phyloP scores from a whole-genome alignment of 1,140 invertebrate species.

The Drosophila navojoa region DNA sequence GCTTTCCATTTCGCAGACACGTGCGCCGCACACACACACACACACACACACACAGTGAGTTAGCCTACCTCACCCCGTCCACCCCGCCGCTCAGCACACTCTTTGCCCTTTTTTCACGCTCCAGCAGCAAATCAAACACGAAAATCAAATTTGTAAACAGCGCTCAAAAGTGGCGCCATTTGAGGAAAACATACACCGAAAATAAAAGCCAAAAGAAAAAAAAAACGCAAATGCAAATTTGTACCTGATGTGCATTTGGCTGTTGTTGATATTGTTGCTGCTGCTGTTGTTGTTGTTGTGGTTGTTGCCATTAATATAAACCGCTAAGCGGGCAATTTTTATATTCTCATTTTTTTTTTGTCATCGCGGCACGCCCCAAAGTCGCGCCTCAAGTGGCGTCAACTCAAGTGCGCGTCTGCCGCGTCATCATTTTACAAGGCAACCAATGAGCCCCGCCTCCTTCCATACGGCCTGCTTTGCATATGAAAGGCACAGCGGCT shows the following conservation, averaged over 20 bases:
- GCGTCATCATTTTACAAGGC: constrained; percentile 40
- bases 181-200: constrained; percentile 32
- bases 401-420: constrained; percentile 48
- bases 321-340: constrained; percentile 72
- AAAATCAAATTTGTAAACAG: constrained; percentile 83
- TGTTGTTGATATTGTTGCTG: constrained; percentile 12
- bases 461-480: constrained; percentile 55
- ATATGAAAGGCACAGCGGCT: constrained; percentile 71
- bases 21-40: constrained; percentile 24
- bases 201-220: constrained; percentile 1
- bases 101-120: constrained; percentile 20
- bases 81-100: neutral
- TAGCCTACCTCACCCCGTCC: neutral
- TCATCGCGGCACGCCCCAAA: constrained; percentile 49
- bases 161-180: constrained; percentile 65
- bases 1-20: constrained; percentile 80
- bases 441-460: neutral
- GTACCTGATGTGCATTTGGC: constrained; percentile 40
- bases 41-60: neutral
- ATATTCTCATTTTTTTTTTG: constrained; percentile 18
- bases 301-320: constrained; percentile 70
- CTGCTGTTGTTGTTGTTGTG: constrained; percentile 33
- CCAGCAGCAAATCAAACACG: constrained; percentile 74
- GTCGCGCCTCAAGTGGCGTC: constrained; percentile 21
- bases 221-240: constrained; percentile 50